Evolutionary conservation across 64 coral and sea anemone genomes (phyloP).

Genomic region (Hydrozoanthus tunicans): DNA sequence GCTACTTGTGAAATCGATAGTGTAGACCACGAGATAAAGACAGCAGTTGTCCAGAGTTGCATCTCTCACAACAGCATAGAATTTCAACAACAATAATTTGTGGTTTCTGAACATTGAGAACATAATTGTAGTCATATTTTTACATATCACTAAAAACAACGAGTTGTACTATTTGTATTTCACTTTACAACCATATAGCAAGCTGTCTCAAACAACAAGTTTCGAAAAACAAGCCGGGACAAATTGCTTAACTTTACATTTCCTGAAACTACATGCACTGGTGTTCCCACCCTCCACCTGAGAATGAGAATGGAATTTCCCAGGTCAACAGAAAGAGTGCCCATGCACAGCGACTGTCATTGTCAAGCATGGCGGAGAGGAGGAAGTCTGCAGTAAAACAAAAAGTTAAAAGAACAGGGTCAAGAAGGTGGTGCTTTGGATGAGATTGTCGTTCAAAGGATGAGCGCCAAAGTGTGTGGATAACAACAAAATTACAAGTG

Average conservation of each 20-base stretch:
- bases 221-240: background rate
- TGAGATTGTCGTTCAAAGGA: background rate
- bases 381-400: background rate
- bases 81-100: too few relatives aligned
- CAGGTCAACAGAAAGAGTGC: too few relatives aligned
- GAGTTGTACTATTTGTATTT: too few relatives aligned
- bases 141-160: too few relatives aligned
- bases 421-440: background rate
- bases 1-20: too few relatives aligned
- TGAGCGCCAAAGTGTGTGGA: background rate
- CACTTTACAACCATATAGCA: background rate
- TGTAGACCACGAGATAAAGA: too few relatives aligned
- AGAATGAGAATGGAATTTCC: too few relatives aligned
- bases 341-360: too few relatives aligned
- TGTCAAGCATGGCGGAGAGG: background rate
- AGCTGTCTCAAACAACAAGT: conserved; percentile 4
- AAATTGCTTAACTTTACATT: conserved; percentile 14
- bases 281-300: background rate
- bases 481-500: background rate
- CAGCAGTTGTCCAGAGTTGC: too few relatives aligned
- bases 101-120: too few relatives aligned
- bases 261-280: background rate
- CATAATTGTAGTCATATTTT: too few relatives aligned
- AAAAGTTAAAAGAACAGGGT: background rate
- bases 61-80: too few relatives aligned